Evolutionary conservation across 2,797 vertebrate species (phyloP), one percentile per base, ranked within the genome.

Genomic region (Alcedo quadribrachys): DNA sequence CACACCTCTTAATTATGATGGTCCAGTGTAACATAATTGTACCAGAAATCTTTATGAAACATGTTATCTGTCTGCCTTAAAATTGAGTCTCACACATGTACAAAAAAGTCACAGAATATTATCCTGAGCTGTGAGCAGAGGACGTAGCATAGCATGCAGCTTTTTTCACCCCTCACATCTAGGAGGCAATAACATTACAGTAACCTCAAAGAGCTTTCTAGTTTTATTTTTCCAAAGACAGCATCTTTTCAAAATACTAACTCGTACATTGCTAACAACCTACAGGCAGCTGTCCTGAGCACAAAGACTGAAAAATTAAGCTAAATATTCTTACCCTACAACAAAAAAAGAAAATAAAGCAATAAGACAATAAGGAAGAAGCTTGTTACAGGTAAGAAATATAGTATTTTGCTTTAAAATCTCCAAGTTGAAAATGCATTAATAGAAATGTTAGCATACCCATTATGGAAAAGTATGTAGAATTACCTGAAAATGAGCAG

Each of bases 381-480:
- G 48, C 10, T 88, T 81, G 7, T 67, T 12, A 8, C 24, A 66
- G 54, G 46, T 11, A 9, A 73, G 51, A 76, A 21, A 74, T 19
- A 60, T 81, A 11, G 20, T 33, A 33, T 79, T 87, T 87, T 81
- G 30, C 51, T 91, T 89, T 77, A 54, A 68, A 81, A 63, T 46
- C 40, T 69, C 46, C 25, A 60, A 80, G 22, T 13, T 69, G 43
- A 65, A 85, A 91, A 85, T 4, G 0, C 45, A 32, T 83, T 87
- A 67, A 63, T 7, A 78, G 69, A 90, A 85, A 87, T 73, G 62
- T 77, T 8, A 60, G 27, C 46, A 15, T 80, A 27, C 35, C 8
- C 30, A 30, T 65, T 92, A 89, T 90, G 61, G 88, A 95, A 89
- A 95, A 87, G 35, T 63, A 90, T 85, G 85, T 78, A 86, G 75